These are phyloP conservation scores for Platycnemis pennipes DNA, from an alignment of 2,888 invertebrate genomes.

Conservation along the genomic window DNA sequence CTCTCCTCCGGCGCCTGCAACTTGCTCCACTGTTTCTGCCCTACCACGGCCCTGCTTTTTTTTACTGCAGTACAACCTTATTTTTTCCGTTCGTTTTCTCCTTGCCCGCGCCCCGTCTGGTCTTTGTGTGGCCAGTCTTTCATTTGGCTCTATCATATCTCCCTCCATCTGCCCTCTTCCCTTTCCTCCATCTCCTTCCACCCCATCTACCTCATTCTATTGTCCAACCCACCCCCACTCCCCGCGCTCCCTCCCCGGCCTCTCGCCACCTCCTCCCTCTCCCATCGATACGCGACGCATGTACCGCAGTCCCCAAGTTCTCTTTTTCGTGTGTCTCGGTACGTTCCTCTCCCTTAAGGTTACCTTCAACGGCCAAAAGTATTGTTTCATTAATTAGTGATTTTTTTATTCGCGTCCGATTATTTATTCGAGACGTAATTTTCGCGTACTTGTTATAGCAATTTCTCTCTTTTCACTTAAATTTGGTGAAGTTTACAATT, in stretches of 20 bases:
- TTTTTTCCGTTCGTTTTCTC: conserved; percentile 22
- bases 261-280: neutral
- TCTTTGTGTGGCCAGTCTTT: conserved; percentile 50
- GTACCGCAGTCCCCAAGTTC: neutral
- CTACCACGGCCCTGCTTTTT: neutral
- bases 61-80: neutral
- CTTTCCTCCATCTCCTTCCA: neutral
- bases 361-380: neutral
- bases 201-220: neutral
- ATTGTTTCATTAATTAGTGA: neutral
- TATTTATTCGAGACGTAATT: too few species aligned
- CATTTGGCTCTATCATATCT: conserved; percentile 25
- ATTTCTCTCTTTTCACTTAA: too few species aligned
- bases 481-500: too few species aligned
- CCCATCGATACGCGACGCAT: conserved; percentile 7
- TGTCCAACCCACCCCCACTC: too few species aligned
- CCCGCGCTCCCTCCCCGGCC: neutral
- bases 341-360: neutral
- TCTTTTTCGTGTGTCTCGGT: neutral
- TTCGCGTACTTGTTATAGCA: too few species aligned
- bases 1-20: conserved; percentile 42
- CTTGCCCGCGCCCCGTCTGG: conserved; percentile 23
- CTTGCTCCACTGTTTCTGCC: conserved; percentile 42
- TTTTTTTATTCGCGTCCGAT: too few species aligned
- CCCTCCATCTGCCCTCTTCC: neutral